These are phyloP conservation scores for Myotis lucifugus DNA, from an alignment of 2,113 vertebrate species.

Conservation along the genomic window DNA sequence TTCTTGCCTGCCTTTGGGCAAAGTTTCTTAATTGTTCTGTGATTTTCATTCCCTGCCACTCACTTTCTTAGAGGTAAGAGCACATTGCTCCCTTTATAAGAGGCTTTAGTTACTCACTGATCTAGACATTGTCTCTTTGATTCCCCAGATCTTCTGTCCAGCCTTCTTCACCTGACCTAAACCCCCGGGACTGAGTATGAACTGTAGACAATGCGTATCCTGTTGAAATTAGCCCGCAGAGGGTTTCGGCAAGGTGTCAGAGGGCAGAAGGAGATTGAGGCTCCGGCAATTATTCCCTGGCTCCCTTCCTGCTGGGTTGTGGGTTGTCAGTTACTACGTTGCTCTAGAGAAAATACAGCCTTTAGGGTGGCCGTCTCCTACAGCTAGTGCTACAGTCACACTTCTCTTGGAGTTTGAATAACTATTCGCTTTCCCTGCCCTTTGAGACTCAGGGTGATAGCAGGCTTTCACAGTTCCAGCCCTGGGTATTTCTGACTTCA, in stretches of 20 bases:
- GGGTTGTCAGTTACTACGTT: not conserved
- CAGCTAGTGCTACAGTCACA: not conserved
- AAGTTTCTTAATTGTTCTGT: not conserved
- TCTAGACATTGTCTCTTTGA: not conserved
- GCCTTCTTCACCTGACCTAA: not conserved
- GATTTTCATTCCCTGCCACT: not conserved
- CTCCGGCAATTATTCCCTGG: not conserved
- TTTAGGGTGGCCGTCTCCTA: not conserved
- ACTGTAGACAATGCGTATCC: not conserved
- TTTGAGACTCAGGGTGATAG: not conserved
- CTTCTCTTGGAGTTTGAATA: not conserved
- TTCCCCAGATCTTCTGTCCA: not conserved
- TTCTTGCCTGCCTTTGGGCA: not conserved
- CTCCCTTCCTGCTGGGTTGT: not conserved
- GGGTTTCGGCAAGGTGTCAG: not conserved
- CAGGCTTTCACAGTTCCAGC: not conserved
- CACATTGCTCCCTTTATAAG: not conserved
- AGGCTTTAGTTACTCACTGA: not conserved
- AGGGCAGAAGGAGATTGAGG: not conserved
- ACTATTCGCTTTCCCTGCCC: not conserved
- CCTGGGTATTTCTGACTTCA: not conserved
- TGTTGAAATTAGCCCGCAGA: not conserved
- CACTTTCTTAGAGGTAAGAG: not conserved
- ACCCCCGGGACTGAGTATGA: not conserved
- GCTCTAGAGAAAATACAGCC: not conserved